These are phyloP conservation scores for Caranx melampygus DNA, from an alignment of 2,113 vertebrate genomes.

Conservation along the genomic window DNA sequence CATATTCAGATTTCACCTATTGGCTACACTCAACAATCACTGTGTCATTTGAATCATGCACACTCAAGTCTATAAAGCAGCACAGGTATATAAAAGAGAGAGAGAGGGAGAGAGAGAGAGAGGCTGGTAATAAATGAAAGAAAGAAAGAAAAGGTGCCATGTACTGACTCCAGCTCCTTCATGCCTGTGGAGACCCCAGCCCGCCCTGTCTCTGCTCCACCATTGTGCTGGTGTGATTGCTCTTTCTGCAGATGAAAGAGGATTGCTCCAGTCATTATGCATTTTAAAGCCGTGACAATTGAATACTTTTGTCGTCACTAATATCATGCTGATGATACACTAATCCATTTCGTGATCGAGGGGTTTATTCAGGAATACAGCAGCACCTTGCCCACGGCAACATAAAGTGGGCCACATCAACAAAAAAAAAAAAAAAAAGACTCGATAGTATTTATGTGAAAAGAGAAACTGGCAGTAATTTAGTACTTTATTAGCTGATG, in stretches of 20 bases:
- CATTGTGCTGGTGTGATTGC: conserved; percentile 66
- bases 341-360: conserved; percentile 63
- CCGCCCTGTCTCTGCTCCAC: conserved; percentile 55
- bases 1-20: neutral
- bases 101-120: neutral
- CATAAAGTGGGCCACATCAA: neutral
- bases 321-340: conserved; percentile 70
- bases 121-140: neutral
- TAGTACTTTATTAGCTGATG: neutral
- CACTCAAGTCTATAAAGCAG: neutral
- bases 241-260: conserved; percentile 70
- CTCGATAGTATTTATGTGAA: neutral
- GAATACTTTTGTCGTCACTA: conserved; percentile 66
- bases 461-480: neutral
- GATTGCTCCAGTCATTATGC: conserved; percentile 53
- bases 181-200: conserved; percentile 54
- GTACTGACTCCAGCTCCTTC: conserved; percentile 26
- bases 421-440: neutral
- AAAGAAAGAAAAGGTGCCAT: conserved; percentile 18
- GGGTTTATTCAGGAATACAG: conserved; percentile 20
- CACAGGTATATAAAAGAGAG: neutral
- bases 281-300: conserved; percentile 69
- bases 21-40: neutral
- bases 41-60: neutral
- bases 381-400: conserved; percentile 44